phyloP scores from a whole-genome alignment of 2,797 vertebrate genomes.

The Bovichtus variegatus region DNA sequence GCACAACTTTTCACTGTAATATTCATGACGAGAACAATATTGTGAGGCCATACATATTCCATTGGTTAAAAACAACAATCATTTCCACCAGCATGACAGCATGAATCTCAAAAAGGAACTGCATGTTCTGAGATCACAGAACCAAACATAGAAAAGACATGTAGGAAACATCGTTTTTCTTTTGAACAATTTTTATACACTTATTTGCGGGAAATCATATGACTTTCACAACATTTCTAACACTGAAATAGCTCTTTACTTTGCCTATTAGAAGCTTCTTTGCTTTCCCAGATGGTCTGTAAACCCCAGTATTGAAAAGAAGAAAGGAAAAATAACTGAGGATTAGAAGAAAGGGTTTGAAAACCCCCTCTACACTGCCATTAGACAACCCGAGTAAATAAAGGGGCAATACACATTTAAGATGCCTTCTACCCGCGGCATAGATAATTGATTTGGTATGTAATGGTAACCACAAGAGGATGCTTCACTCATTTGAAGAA shows the following conservation, averaged over 20 bases:
- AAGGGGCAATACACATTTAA: constrained; percentile 74
- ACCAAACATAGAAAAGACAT: constrained; percentile 33
- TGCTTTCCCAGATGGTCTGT: constrained; percentile 67
- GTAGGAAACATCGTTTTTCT: constrained; percentile 19
- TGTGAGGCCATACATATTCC: constrained; percentile 86
- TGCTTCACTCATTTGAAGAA: constrained; percentile 53
- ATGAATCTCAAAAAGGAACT: constrained; percentile 62
- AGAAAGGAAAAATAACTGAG: constrained; percentile 79
- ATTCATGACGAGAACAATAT: constrained; percentile 84
- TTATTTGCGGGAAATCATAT: constrained; percentile 39
- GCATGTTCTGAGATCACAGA: constrained; percentile 60
- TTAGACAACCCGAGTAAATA: constrained; percentile 72
- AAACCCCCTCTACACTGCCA: constrained; percentile 58
- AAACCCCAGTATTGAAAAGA: constrained; percentile 82
- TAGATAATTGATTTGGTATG: constrained; percentile 83
- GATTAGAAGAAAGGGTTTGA: constrained; percentile 78
- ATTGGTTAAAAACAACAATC: constrained; percentile 82
- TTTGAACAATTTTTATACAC: constrained; percentile 15
- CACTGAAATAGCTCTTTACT: constrained; percentile 60
- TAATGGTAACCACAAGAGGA: constrained; percentile 73
- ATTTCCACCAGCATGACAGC: constrained; percentile 78
- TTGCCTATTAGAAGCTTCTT: constrained; percentile 72
- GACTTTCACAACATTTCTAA: constrained; percentile 64
- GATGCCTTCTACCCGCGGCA: constrained; percentile 74
- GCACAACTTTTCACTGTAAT: constrained; percentile 85